Evolutionary conservation across 2,888 invertebrate genomes (phyloP).

Genomic region (Ligdia adustata): DNA sequence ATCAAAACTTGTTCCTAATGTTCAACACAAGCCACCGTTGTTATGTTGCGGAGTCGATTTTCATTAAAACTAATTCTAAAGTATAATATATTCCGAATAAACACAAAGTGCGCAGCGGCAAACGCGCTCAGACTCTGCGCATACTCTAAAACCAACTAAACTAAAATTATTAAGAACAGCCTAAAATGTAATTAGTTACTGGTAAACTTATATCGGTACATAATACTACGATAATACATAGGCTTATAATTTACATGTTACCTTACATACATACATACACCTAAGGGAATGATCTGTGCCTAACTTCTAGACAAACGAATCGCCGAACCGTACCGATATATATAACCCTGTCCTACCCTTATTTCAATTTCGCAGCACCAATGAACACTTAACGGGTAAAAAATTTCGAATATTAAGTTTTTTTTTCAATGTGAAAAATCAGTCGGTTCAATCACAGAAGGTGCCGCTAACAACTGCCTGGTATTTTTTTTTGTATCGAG

Average conservation of each 20-base stretch:
- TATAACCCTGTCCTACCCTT: constrained; percentile 67
- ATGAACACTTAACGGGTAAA: constrained; percentile 65
- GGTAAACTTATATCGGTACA: constrained; percentile 55
- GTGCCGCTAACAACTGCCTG: constrained; percentile 24
- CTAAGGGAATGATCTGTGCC: constrained; percentile 59
- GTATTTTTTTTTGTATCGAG: constrained; percentile 13
- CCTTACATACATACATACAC: constrained; percentile 47
- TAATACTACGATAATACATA: constrained; percentile 54
- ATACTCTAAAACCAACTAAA: constrained; percentile 49
- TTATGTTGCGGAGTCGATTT: too few relatives aligned
- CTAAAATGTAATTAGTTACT: too few relatives aligned
- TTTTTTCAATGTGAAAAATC: constrained; percentile 26
- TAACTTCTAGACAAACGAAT: constrained; percentile 16
- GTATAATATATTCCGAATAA: too few relatives aligned
- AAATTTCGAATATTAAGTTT: constrained; percentile 47
- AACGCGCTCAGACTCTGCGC: too few relatives aligned
- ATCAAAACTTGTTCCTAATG: too few relatives aligned
- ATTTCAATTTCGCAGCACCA: constrained; percentile 69
- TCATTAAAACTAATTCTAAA: too few relatives aligned
- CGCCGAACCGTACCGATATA: constrained; percentile 54
- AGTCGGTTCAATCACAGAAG: constrained; percentile 34
- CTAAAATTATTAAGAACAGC: too few relatives aligned
- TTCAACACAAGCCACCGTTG: too few relatives aligned
- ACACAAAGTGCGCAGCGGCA: too few relatives aligned
- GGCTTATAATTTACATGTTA: constrained; percentile 64